A percentile compares a stretch with the other conserved stretches of the same genome.
These are phyloP conservation scores for Aculops lycopersici DNA, from an alignment of 1,140 invertebrate genomes.

Conservation along the genomic window DNA sequence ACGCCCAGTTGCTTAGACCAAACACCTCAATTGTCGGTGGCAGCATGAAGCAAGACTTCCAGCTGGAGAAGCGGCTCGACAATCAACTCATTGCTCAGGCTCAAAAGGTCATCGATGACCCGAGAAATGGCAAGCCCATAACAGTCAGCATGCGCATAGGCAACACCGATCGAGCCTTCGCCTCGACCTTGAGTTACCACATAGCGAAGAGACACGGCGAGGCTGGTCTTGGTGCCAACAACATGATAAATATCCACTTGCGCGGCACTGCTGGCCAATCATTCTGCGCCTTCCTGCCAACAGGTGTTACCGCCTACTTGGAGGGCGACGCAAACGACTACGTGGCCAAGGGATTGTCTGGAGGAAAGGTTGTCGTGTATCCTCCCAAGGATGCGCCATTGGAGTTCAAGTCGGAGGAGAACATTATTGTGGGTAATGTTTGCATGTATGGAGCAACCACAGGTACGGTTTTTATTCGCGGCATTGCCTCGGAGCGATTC, in stretches of 20 bases:
- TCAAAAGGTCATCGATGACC: conserved; percentile 28
- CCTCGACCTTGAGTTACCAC: conserved; percentile 65
- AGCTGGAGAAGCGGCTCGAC: conserved; percentile 56
- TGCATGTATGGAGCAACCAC: conserved; percentile 85
- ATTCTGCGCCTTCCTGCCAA: conserved; percentile 85
- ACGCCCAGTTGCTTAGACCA: conserved; percentile 55
- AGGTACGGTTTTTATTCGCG: conserved; percentile 73
- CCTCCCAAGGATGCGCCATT: conserved; percentile 51
- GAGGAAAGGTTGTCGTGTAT: conserved; percentile 71
- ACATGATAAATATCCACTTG: conserved; percentile 43
- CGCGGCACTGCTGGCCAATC: conserved; percentile 90
- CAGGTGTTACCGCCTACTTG: conserved; percentile 53
- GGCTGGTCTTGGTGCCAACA: conserved; percentile 41
- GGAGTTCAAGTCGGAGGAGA: conserved; percentile 46
- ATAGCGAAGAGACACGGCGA: conserved; percentile 69
- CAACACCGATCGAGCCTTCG: conserved; percentile 72
- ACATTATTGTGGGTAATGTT: conserved; percentile 92
- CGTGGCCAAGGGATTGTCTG: conserved; percentile 75
- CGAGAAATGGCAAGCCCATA: conserved; percentile 22
- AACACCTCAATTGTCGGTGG: conserved; percentile 68
- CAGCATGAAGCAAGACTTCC: conserved; percentile 50
- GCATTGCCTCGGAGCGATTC: conserved; percentile 85
- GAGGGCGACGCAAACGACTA: conserved; percentile 98
- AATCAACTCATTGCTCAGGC: conserved; percentile 44
- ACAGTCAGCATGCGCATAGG: conserved; percentile 44